These are phyloP conservation scores for Thamnaconus septentrionalis DNA, from an alignment of 2,113 vertebrate genomes.

Conservation along the genomic window DNA sequence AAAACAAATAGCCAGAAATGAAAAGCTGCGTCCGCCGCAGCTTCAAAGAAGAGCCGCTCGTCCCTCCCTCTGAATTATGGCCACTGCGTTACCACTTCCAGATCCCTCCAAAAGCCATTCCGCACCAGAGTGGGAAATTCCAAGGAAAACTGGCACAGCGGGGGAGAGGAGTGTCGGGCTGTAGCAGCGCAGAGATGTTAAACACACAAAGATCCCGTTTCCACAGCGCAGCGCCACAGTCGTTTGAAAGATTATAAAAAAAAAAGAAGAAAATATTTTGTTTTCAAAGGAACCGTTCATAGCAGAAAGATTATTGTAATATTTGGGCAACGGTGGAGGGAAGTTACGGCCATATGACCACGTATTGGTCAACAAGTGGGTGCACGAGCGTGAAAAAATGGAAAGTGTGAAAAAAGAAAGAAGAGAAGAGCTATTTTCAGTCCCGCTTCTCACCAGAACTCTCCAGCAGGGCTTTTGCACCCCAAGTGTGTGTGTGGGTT, in stretches of 20 bases:
- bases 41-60: constrained; percentile 46
- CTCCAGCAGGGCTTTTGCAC: constrained; percentile 51
- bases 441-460: constrained; percentile 45
- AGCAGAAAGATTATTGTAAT: constrained; percentile 42
- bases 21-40: constrained; percentile 1
- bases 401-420: constrained; percentile 39
- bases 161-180: constrained; percentile 48
- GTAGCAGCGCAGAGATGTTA: constrained; percentile 19
- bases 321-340: no score
- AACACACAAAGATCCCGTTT: constrained; percentile 12
- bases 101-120: constrained; percentile 49
- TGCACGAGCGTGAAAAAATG: background rate
- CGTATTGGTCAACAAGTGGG: constrained; percentile 14
- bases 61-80: constrained; percentile 49
- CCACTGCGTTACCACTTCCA: constrained; percentile 44
- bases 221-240: constrained; percentile 39
- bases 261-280: constrained; percentile 17
- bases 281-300: constrained; percentile 39
- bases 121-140: constrained; percentile 62
- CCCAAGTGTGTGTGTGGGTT: constrained; percentile 37
- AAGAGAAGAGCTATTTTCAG: constrained; percentile 59
- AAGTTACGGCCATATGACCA: background rate
- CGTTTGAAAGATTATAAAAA: constrained; percentile 59
- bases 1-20: constrained; percentile 21
- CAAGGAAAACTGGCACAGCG: constrained; percentile 56